phyloP scores from a whole-genome alignment of 2,888 invertebrate genomes.

The Lomographa bimaculata region DNA sequence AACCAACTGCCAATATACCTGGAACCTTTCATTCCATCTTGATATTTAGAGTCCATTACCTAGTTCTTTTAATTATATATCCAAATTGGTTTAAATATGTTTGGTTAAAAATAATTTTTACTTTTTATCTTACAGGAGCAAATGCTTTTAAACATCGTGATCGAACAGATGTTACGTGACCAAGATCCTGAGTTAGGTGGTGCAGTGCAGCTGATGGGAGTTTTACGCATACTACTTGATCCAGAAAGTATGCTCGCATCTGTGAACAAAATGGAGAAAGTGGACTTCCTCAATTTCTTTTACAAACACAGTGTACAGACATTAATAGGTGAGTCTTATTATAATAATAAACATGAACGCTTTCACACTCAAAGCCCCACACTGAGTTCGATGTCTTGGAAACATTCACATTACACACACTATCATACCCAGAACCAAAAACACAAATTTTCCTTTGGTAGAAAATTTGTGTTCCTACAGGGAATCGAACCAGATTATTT shows the following conservation, averaged over 20 bases:
- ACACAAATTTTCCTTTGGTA: no score
- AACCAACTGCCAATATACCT: no score
- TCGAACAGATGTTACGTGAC: slow-evolving; percentile 99
- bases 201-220: slow-evolving; percentile 98
- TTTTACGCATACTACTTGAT: slow-evolving; percentile 95
- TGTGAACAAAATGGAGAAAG: slow-evolving; percentile 97
- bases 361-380: no score
- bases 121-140: slow-evolving; percentile 88
- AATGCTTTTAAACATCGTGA: slow-evolving; percentile 97
- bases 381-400: no score
- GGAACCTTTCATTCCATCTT: no score
- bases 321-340: slow-evolving; percentile 88
- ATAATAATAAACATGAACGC: no score
- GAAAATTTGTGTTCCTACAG: no score
- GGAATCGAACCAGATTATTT: background rate
- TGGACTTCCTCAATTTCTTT: slow-evolving; percentile 98
- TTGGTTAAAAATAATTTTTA: slow-evolving; percentile 17
- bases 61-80: no score
- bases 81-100: no score
- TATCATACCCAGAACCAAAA: no score
- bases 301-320: slow-evolving; percentile 99
- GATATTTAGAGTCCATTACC: no score
- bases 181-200: slow-evolving; percentile 98
- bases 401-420: no score
- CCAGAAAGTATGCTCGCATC: slow-evolving; percentile 99